Conservation (phyloP, 2,888 invertebrate genomes). For the Steinernema scapterisci region DNA sequence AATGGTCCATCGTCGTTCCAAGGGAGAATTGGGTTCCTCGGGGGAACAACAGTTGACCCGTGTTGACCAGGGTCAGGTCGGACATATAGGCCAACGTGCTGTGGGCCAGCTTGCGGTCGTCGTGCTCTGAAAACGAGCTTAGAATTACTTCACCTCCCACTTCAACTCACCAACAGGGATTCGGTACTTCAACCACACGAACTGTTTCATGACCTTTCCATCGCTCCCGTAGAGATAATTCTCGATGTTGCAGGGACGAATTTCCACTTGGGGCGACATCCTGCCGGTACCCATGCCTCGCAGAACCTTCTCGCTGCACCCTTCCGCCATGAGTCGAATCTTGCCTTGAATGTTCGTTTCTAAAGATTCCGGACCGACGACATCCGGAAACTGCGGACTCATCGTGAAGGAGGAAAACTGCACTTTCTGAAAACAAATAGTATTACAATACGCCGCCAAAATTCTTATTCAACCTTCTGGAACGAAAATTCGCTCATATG, state of each 20-base stretch:
- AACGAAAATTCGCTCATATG: conserved; percentile 57
- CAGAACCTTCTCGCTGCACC: conserved; percentile 47
- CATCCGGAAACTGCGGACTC: conserved; percentile 51
- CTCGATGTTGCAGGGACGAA: conserved; percentile 50
- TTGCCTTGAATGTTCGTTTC: conserved; percentile 45
- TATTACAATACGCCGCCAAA: background rate
- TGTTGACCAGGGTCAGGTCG: conserved; percentile 50
- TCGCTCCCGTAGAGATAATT: conserved; percentile 50
- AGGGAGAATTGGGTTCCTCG: conserved; percentile 51
- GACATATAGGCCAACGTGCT: conserved; percentile 55
- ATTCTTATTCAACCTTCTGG: conserved; percentile 45
- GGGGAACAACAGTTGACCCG: conserved; percentile 46
- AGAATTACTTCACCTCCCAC: background rate
- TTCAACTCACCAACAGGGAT: conserved; percentile 37
- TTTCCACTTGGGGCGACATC: conserved; percentile 45
- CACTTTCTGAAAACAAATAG: background rate
- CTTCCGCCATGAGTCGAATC: conserved; percentile 45
- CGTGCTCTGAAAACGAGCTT: conserved; percentile 43
- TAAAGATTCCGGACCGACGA: conserved; percentile 50
- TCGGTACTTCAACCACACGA: conserved; percentile 37
- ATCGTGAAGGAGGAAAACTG: conserved; percentile 41
- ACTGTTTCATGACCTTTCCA: conserved; percentile 35
- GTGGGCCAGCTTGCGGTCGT: conserved; percentile 52
- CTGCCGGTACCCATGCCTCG: conserved; percentile 41
- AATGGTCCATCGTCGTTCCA: conserved; percentile 55